Conservation (phyloP, 2,797 vertebrate species). For the Protonibea diacanthus region DNA sequence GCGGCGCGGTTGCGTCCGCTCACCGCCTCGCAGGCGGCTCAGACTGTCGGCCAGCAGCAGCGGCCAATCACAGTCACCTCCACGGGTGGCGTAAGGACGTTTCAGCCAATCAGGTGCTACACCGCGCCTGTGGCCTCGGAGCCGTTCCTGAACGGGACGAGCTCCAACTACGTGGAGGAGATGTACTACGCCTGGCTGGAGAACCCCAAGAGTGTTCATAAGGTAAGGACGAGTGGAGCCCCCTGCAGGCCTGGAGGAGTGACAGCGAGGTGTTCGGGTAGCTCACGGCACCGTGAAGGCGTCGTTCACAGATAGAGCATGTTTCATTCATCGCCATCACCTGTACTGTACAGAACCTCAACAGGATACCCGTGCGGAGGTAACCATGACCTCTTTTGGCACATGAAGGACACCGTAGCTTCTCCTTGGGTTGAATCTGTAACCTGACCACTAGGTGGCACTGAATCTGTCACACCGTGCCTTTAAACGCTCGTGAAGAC, state of each 20-base stretch:
- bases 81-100: conserved; percentile 87
- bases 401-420: no score
- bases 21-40: conserved; percentile 94
- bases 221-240: conserved; percentile 86
- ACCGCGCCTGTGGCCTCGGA: conserved; percentile 94
- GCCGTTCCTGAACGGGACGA: conserved; percentile 97
- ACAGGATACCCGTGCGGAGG: no score
- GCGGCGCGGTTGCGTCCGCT: conserved; percentile 93
- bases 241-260: conserved; percentile 18
- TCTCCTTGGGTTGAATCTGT: no score
- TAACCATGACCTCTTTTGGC: no score
- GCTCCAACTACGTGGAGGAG: conserved; percentile 98
- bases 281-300: no score
- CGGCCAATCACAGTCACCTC: conserved; percentile 80
- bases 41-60: conserved; percentile 88
- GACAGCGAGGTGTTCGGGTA: no score
- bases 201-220: conserved; percentile 98
- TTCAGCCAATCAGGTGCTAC: conserved; percentile 92
- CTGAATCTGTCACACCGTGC: no score
- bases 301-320: no score
- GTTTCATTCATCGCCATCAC: no score
- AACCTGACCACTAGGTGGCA: no score
- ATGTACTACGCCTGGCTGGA: conserved; percentile 99
- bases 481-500: no score
- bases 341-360: no score